Conservation (phyloP, 2,113 vertebrate genomes). For the Leptodactylus fuscus region DNA sequence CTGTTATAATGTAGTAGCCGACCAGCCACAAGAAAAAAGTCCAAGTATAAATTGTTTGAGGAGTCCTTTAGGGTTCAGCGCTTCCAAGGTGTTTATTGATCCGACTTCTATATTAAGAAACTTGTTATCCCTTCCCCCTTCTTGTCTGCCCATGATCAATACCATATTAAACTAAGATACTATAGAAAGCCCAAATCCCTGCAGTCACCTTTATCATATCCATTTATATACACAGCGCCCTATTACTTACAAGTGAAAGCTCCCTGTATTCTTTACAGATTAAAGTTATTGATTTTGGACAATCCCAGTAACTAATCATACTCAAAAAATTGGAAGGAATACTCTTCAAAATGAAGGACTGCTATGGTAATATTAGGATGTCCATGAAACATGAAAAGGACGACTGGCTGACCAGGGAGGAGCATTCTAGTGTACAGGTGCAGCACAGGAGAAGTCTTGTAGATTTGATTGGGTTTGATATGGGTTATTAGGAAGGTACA, state of each 20-base stretch:
- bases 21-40: no score
- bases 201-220: conserved; percentile 4
- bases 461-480: neutral
- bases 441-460: neutral
- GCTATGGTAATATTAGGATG: no score
- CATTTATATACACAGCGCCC: neutral
- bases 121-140: conserved; percentile 2
- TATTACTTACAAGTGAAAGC: neutral
- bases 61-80: conserved; percentile 14
- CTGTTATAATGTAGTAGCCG: no score
- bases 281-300: neutral
- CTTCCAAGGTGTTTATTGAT: conserved; percentile 29
- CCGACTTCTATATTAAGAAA: conserved; percentile 27
- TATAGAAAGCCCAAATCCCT: neutral
- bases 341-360: no score
- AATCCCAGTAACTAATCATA: no score
- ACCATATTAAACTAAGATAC: conserved; percentile 37
- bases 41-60: neutral
- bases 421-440: neutral
- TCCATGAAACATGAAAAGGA: no score
- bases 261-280: neutral
- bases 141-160: conserved; percentile 23
- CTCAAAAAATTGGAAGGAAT: no score
- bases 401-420: neutral
- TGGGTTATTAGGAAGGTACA: neutral